Evolutionary conservation across 2,797 vertebrate species (phyloP).

Genomic region (Coilia nasus): DNA sequence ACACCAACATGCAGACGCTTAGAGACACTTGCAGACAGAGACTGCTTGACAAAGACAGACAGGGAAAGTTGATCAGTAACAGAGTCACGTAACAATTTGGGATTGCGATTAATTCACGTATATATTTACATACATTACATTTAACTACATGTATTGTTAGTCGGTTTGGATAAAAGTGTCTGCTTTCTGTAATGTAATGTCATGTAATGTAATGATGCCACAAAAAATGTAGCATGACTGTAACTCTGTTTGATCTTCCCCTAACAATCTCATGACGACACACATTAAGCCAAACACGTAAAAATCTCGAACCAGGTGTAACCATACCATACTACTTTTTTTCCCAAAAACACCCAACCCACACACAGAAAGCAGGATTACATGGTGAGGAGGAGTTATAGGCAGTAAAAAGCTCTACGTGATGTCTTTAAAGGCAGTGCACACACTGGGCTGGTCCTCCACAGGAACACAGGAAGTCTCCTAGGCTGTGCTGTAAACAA

Average conservation of each 20-base stretch:
- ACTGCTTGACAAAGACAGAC: neutral
- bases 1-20: conserved; percentile 28
- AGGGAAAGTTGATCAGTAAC: neutral
- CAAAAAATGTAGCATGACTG: too few species aligned
- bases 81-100: too few species aligned
- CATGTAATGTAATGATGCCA: too few species aligned
- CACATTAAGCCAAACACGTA: neutral
- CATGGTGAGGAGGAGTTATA: neutral
- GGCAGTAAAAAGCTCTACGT: neutral
- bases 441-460: neutral
- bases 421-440: neutral
- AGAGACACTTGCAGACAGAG: conserved; percentile 15
- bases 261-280: neutral
- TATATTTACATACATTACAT: too few species aligned
- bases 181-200: too few species aligned
- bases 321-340: neutral
- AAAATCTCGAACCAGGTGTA: neutral
- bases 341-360: neutral
- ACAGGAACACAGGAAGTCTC: neutral
- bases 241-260: too few species aligned
- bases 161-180: too few species aligned
- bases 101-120: too few species aligned
- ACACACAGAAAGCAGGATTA: neutral
- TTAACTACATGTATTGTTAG: too few species aligned
- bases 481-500: neutral